Evolutionary conservation across 1,140 invertebrate species (phyloP).

Genomic region (Chlorops oryzae): DNA sequence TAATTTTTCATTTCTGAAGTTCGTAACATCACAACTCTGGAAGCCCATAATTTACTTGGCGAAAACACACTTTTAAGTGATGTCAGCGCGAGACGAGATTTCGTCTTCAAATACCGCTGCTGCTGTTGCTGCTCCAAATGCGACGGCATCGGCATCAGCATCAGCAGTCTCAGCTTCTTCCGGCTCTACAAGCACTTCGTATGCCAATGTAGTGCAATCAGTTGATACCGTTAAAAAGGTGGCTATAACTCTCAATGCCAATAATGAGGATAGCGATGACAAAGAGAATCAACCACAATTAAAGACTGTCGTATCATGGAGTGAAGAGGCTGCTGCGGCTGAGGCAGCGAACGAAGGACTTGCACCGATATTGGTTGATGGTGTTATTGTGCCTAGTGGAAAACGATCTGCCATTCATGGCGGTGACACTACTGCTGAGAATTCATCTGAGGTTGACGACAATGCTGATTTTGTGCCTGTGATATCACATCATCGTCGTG

Average conservation of each 20-base stretch:
- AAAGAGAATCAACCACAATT: constrained; percentile 44
- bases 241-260: constrained; percentile 11
- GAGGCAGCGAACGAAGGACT: constrained; percentile 24
- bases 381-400: constrained; percentile 23
- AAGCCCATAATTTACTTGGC: not conserved
- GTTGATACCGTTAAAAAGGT: constrained; percentile 35
- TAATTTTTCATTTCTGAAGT: constrained; percentile 16
- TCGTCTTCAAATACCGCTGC: constrained; percentile 8
- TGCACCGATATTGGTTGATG: not conserved
- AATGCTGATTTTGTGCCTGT: constrained; percentile 51
- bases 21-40: constrained; percentile 16
- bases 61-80: constrained; percentile 17
- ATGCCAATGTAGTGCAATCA: constrained; percentile 44
- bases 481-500: constrained; percentile 49
- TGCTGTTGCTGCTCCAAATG: constrained; percentile 2
- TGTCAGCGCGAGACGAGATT: constrained; percentile 41
- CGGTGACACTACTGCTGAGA: constrained; percentile 41
- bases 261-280: constrained; percentile 26
- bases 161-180: constrained; percentile 14
- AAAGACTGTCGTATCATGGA: constrained; percentile 43
- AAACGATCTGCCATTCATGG: constrained; percentile 37
- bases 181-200: constrained; percentile 23
- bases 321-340: constrained; percentile 37
- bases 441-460: constrained; percentile 49
- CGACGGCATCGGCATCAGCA: constrained; percentile 4